Evolutionary conservation across 2,888 invertebrate genomes (phyloP), one percentile per base, ranked within the genome.

Genomic region (Chironomus tentans): DNA sequence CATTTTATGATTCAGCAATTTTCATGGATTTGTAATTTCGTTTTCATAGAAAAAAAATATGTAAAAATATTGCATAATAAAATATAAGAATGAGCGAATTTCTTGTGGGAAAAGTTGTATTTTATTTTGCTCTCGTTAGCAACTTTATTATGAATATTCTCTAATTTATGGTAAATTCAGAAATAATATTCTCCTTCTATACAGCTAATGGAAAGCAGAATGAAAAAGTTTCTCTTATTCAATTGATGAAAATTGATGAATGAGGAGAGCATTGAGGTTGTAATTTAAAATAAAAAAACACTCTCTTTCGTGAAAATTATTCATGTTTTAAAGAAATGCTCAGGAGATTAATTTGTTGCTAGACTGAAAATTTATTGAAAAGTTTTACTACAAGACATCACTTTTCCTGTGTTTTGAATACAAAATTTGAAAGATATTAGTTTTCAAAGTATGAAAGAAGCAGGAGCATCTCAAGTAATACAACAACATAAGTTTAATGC

Each of bases 1-100:
- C 65, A 65, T 65, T 65, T 65, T 22, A 21, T 65, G 65, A 65
- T n/a, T 24, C 24, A 65, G 65, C 65, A 65, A 65, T 65, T 65
- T 65, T 65, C 65, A 65, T 65, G 56, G 56, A 56, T 56, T 56
- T 56, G 18, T 56, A 56, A 56, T 56, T 56, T 56, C 18, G 6
- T 56, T 15, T 18, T 38, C 38, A 38, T 56, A 56, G 56, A 18
- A 50, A 50, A 50, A n/a, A 56, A 56, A 56, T 18, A 56, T 15
- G 50, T 50, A 50, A 50, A 56, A 50, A n/a, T 50, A 2, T 15
- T 15, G 50, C 56, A 38, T 38, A 10, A 38, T 38, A 38, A 38
- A 38, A 38, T 7, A 38, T 38, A 38, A 18, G 6, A 15, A 56
- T 18, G 56, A 56, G 6, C 56, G 4, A 56, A 18, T 7, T 18